Conservation (phyloP, 2,797 vertebrate species). For the Crax fasciolata region DNA sequence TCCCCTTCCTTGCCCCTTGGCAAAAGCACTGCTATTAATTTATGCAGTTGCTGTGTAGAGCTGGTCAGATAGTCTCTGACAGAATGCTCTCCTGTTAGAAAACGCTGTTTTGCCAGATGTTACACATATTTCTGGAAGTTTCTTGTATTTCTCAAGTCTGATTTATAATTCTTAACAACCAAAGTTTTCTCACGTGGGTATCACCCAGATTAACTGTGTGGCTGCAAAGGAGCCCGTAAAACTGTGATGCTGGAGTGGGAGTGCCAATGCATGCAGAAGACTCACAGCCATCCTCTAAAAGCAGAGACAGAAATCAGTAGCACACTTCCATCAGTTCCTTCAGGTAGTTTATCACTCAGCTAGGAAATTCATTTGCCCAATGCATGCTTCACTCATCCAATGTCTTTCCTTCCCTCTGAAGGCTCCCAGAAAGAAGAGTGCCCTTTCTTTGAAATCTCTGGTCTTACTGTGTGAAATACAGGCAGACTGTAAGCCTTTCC, state of each 20-base stretch:
- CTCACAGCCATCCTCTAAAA: background rate
- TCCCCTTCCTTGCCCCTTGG: slow-evolving; percentile 15
- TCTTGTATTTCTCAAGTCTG: background rate
- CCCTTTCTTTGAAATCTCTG: background rate
- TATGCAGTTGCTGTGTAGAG: background rate
- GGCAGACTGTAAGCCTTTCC: background rate
- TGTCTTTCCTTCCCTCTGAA: background rate
- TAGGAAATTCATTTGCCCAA: background rate
- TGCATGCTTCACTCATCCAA: background rate
- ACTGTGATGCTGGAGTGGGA: background rate
- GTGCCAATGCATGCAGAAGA: background rate
- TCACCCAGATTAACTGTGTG: background rate
- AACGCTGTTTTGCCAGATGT: background rate
- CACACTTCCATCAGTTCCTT: background rate
- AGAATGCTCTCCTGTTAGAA: background rate
- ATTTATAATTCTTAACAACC: background rate
- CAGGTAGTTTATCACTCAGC: background rate
- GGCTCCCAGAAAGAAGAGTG: background rate
- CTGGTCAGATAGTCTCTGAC: background rate
- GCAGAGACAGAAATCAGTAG: background rate
- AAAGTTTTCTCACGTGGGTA: background rate
- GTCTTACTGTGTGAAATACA: background rate
- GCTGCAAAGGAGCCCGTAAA: background rate
- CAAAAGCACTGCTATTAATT: background rate
- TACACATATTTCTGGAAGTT: background rate